Percentiles rank a stretch among this genome's conserved stretches.
Conservation (phyloP, 2,113 vertebrate genomes). For the Rhinopomastus cyanomelas region DNA sequence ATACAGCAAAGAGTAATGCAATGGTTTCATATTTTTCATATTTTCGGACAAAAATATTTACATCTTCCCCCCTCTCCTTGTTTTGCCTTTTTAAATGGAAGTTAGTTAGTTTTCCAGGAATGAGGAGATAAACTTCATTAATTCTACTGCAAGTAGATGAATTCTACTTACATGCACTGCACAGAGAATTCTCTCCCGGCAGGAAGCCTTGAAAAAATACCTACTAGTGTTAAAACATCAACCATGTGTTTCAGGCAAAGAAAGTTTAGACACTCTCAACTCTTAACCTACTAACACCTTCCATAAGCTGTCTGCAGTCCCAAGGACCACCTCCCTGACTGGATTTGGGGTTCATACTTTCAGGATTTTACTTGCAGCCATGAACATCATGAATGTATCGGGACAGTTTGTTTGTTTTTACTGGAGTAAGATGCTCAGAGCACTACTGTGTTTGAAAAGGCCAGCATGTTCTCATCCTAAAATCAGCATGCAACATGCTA, state of each 20-base stretch:
- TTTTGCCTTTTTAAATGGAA: background rate
- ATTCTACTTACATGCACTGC: background rate
- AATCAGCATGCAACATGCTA: background rate
- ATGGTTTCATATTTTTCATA: background rate
- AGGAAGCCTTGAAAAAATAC: background rate
- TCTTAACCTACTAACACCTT: background rate
- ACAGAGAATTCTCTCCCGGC: background rate
- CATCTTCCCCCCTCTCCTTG: background rate
- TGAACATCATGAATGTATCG: fast-evolving
- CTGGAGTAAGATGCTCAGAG: background rate
- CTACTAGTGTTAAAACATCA: background rate
- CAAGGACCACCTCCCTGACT: background rate
- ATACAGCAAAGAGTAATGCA: background rate
- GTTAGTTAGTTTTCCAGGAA: background rate
- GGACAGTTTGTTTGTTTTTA: background rate
- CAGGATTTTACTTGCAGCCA: background rate
- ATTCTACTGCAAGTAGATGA: too few relatives aligned
- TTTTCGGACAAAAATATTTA: background rate
- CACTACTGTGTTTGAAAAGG: background rate
- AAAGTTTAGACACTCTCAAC: background rate
- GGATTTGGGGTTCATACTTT: background rate
- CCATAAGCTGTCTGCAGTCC: background rate
- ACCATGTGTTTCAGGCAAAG: fast-evolving
- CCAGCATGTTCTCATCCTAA: background rate
- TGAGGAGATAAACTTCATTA: background rate